These are phyloP conservation scores for Tachuris rubrigastra DNA, from an alignment of 2,113 vertebrate genomes.

Conservation along the genomic window DNA sequence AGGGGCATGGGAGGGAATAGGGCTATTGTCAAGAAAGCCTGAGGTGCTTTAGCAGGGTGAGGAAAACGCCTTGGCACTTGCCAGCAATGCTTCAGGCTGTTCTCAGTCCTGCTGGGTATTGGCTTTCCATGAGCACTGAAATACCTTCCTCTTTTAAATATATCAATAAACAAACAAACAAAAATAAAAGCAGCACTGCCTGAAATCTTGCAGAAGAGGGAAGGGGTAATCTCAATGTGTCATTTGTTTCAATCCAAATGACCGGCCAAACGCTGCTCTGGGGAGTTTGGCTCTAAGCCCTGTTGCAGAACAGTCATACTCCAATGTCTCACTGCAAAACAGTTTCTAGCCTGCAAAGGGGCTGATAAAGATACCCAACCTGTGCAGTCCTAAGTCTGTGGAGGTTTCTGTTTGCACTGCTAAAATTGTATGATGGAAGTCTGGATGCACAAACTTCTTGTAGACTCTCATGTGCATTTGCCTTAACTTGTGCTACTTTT, in stretches of 20 bases:
- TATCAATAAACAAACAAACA: constrained; percentile 60
- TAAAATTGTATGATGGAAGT: background rate
- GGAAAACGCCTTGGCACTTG: background rate
- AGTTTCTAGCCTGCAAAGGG: background rate
- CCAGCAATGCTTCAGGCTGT: background rate
- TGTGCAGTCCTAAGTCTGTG: background rate
- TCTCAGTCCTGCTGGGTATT: background rate
- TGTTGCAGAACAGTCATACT: background rate
- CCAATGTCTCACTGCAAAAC: background rate
- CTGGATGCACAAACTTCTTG: background rate
- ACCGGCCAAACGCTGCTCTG: background rate
- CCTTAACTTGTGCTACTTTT: background rate
- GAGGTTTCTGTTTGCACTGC: background rate
- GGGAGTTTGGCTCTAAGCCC: background rate
- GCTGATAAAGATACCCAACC: background rate
- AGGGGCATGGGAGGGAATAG: constrained; percentile 2
- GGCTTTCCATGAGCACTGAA: constrained; percentile 28
- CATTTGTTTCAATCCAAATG: constrained; percentile 41
- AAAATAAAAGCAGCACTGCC: constrained; percentile 40
- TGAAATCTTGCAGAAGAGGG: background rate
- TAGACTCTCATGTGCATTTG: background rate
- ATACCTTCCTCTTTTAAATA: constrained; percentile 25
- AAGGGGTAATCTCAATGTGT: constrained; percentile 6
- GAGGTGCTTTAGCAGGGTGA: background rate
- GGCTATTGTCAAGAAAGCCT: constrained; percentile 16